These are phyloP conservation scores for Semnornis frantzii DNA, from an alignment of 2,113 vertebrate genomes.

Conservation along the genomic window DNA sequence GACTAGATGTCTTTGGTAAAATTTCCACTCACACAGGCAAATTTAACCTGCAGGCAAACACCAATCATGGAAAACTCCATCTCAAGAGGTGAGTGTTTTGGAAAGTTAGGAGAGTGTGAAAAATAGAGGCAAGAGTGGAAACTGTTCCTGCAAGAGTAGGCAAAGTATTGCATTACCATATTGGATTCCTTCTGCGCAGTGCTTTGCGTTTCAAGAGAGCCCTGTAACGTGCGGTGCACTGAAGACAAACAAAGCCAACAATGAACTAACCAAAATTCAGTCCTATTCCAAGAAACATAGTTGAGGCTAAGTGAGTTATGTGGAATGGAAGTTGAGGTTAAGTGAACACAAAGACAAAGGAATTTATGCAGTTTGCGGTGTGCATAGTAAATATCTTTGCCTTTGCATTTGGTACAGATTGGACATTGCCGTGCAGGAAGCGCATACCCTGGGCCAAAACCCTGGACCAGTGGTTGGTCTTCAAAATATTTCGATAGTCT, in stretches of 20 bases:
- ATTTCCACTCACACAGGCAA: neutral
- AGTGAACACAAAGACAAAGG: conserved; percentile 60
- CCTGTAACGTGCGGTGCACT: conserved; percentile 6
- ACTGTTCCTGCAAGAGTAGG: conserved; percentile 22
- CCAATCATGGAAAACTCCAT: conserved; percentile 31
- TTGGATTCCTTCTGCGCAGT: neutral
- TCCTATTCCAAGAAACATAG: conserved; percentile 53
- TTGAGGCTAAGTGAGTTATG: conserved; percentile 65
- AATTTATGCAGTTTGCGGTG: conserved; percentile 41
- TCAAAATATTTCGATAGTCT: conserved; percentile 57
- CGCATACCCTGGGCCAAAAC: conserved; percentile 11
- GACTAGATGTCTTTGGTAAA: neutral
- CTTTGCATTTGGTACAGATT: conserved; percentile 39
- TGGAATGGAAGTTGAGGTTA: conserved; percentile 53
- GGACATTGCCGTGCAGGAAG: conserved; percentile 50
- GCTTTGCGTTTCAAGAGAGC: conserved; percentile 2
- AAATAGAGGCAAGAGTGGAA: conserved; percentile 33
- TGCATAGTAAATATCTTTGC: conserved; percentile 36
- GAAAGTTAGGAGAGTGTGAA: conserved; percentile 58
- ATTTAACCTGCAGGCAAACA: conserved; percentile 51
- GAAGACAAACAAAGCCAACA: conserved; percentile 44
- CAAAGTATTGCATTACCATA: conserved; percentile 21
- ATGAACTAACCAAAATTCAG: conserved; percentile 38
- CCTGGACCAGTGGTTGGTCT: conserved; percentile 1
- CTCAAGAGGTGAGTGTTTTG: conserved; percentile 55